These are phyloP conservation scores for Coreius guichenoti DNA, from an alignment of 2,797 vertebrate genomes.

Conservation along the genomic window DNA sequence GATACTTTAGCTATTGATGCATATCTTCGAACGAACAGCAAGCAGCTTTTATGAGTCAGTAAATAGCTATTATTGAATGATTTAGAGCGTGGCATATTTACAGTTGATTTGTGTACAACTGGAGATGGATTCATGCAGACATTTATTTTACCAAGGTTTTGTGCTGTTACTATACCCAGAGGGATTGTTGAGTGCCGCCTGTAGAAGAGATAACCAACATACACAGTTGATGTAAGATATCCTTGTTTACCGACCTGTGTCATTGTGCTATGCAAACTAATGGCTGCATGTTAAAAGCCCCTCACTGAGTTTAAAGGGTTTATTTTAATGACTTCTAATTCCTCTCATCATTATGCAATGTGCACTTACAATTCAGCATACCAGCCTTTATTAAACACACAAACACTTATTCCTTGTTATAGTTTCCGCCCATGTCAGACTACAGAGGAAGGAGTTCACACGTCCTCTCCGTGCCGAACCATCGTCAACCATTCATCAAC, in stretches of 20 bases:
- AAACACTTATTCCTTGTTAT: slow-evolving; percentile 47
- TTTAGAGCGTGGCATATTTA: slow-evolving; percentile 1
- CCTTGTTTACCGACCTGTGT: slow-evolving; percentile 28
- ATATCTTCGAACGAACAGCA: neutral
- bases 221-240: slow-evolving; percentile 33
- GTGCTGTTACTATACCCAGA: neutral
- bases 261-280: slow-evolving; percentile 33
- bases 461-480: neutral
- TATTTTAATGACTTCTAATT: slow-evolving; percentile 35
- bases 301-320: slow-evolving; percentile 72
- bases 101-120: slow-evolving; percentile 10
- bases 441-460: slow-evolving; percentile 10
- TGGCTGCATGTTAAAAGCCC: slow-evolving; percentile 68
- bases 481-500: slow-evolving; percentile 6
- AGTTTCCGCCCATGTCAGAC: slow-evolving; percentile 19
- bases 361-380: slow-evolving; percentile 12
- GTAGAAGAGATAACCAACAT: slow-evolving; percentile 16
- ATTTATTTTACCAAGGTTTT: slow-evolving; percentile 17
- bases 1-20: neutral
- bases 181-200: neutral
- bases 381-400: slow-evolving; percentile 52
- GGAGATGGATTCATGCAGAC: slow-evolving; percentile 2
- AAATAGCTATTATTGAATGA: slow-evolving; percentile 24
- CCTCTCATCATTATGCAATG: neutral
- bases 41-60: slow-evolving; percentile 11